These are phyloP conservation scores for Ellobius talpinus DNA, from an alignment of 2,113 vertebrate genomes.

Conservation along the genomic window DNA sequence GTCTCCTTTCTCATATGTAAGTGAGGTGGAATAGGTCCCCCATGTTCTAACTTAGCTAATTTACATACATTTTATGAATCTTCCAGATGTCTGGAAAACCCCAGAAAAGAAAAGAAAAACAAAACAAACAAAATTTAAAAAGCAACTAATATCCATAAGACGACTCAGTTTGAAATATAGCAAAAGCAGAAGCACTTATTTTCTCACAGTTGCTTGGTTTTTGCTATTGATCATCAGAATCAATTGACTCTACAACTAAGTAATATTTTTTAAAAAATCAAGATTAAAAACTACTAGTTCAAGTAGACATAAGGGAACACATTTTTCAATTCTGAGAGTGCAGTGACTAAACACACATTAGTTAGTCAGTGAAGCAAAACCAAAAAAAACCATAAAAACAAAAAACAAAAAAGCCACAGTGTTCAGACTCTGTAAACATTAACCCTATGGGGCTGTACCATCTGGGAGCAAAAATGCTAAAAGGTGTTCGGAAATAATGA, in stretches of 20 bases:
- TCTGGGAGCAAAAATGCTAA: background rate
- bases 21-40: background rate
- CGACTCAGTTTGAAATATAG: background rate
- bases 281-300: background rate
- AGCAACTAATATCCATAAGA: background rate
- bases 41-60: background rate
- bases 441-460: background rate
- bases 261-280: background rate
- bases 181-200: background rate
- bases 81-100: background rate
- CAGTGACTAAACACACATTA: background rate
- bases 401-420: background rate
- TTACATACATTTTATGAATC: background rate
- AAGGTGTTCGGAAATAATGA: background rate
- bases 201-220: background rate
- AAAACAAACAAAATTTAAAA: background rate
- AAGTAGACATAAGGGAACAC: background rate
- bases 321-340: background rate
- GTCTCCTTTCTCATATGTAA: background rate
- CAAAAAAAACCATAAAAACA: no score
- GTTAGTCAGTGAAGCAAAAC: background rate
- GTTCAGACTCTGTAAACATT: background rate
- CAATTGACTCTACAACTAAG: background rate
- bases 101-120: background rate
- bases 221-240: background rate